Evolutionary conservation across 1,140 invertebrate species (phyloP), one percentile per base, ranked within the genome.

Genomic region (Coenobita brevimanus): DNA sequence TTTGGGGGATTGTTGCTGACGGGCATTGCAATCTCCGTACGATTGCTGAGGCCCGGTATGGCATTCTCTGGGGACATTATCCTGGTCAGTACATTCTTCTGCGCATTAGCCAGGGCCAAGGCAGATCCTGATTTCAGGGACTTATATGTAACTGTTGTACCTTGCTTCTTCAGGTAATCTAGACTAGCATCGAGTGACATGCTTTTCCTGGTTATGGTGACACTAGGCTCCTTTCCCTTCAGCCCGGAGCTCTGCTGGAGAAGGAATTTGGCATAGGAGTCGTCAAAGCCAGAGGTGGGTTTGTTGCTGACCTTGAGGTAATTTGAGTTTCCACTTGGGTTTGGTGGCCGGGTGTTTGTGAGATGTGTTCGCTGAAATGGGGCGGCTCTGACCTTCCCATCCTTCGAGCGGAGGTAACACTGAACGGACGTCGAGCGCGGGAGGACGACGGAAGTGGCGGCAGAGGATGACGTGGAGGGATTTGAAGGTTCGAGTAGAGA

Each of bases 61-160:
- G 89, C 82, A 89, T 90, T 90, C 80, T 90, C 90, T 50, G 88
- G 90, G 24, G 90, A 90, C 90, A 90, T 90, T 62, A 90, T 90
- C 88, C 83, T 88, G 79, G 89, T 90, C 33, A 90, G 71, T 13
- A 90, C 90, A 89, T 88, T 90, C 69, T 90, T 90, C 71, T 90
- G 90, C 82, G 90, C 90, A 86, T 78, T 89, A 17, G 83, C 88
- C 13, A 90, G 80, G 75, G 88, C 57, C 75, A 62, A 75, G 24
- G 79, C 78, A 76, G 46, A 73, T 81, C 46, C 27, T 73, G 60
- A 38, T 71, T 75, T 87, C 50, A 69, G 84, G 60, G 76, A 85
- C 76, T 87, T 89, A 78, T 43, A 87, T 69, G 84, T 87, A 69
- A 82, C 88, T 33, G 81, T 69, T 87, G 83, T 82, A 71, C 90